Conservation (phyloP, 2,113 vertebrate species). For the Myiozetetes cayanensis region DNA sequence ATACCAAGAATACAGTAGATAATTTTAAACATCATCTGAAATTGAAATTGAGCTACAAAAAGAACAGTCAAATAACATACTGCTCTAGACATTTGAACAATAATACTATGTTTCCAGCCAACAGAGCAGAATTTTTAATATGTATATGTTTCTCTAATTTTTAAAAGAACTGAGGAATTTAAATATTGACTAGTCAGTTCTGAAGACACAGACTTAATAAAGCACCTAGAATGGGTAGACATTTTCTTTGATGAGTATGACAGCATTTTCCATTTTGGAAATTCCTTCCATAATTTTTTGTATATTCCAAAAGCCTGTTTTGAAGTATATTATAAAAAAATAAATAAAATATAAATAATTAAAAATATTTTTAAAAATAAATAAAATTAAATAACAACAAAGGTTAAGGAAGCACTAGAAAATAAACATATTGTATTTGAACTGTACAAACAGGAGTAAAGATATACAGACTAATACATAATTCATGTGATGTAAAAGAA, state of each 20-base stretch:
- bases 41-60: slow-evolving; percentile 38
- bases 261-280: not conserved
- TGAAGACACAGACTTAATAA: not conserved
- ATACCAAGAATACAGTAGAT: slow-evolving; percentile 20
- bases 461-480: not conserved
- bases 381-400: not conserved
- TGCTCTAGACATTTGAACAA: slow-evolving; percentile 6
- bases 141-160: not conserved
- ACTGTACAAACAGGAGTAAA: not conserved
- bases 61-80: slow-evolving; percentile 22
- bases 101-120: slow-evolving; percentile 1
- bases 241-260: not conserved
- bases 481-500: not conserved
- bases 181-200: not conserved
- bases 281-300: not conserved
- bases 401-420: not conserved
- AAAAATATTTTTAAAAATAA: not conserved
- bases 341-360: not conserved
- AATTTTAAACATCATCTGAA: slow-evolving; percentile 49
- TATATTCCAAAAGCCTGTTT: not conserved
- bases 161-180: not conserved
- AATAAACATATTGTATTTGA: not conserved
- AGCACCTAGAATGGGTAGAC: not conserved
- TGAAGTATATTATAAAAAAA: not conserved
- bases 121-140: not conserved